Base-by-base conservation (phyloP, 1,140 invertebrate genomes). In the Augochlora pura region DNA sequence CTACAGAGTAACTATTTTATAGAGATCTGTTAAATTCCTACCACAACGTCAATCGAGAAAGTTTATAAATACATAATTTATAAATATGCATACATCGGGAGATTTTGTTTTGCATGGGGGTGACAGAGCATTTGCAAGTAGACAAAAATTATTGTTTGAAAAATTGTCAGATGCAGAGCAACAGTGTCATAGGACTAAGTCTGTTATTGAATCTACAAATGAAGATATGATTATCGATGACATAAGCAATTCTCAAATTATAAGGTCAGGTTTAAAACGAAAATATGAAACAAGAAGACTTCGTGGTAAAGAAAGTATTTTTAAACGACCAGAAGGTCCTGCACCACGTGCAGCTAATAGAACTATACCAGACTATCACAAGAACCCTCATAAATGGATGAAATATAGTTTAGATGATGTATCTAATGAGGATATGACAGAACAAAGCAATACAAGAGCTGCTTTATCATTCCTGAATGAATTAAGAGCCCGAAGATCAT, bases 401-500 rank as follows among this genome's bases (percentile, higher is more conserved):
- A 96, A 95, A 87, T 97, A 97, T 80, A 95, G 94, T 23, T 89
- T 97, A 18, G 94, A 95, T 49, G 96, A 97, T 94, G 95, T 96
- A 2, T 93, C 94, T 9, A 92, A 91, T 77, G 94, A 95, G 32
- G 96, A 97, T 86, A 95, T 97, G 91, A 96, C 96, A 6, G 95
- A 97, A 32, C 93, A 93, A 72, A 95, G 94, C 57, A 97, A 97
- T 86, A 95, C 94, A 8, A 94, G 94, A 64, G 95, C 96, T 46
- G 96, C 96, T 10, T 93, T 96, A 75, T 94, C 95, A 10, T 96
- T 96, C 89, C 91, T 97, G 21, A 93, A 94, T 74, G 93, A 96
- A 91, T 90, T 96, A 69, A 95, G 95, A 87, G 92, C 94, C 63
- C 93, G 94, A 81, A 94, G 27, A 14, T 64, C 93, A 75, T 87